Base-by-base conservation (phyloP, 2,797 vertebrate species). In the Sciurus vulgaris region DNA sequence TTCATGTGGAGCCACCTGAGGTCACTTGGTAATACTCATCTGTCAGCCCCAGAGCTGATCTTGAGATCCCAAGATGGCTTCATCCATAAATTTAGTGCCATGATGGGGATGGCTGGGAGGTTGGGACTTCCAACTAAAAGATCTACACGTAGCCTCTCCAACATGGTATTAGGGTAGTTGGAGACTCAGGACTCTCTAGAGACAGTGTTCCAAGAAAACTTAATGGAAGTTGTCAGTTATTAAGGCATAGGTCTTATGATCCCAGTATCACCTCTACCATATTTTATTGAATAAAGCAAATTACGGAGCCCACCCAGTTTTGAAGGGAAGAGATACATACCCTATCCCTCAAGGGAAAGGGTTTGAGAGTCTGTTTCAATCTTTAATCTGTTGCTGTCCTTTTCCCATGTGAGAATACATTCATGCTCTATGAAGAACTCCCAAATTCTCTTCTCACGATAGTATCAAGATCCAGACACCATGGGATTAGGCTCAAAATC, bases 11-110 rank as follows among this genome's bases (percentile, higher is more conserved):
- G 30, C 67, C 38, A 89, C 18, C 2, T 79, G 70, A 73, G 47
- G 28, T 91, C 44, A 82, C 49, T 59, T 73, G 76, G 30, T 73
- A 15, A 24, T 65, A 28, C 49, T 72, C 54, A 67, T 4, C 70
- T 88, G 41, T 67, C 70, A 81, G n/a, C 15, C 41, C 33, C 28
- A 70, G 77, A 93, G 7, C 44, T 93, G 59, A 49, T 65, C n/a
- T 86, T 47, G 44, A 90, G 61, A 44, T 59, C 35, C 35, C 59
- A 92, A 49, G 77, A 85, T 54, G 44, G 47, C 26, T 95, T 96
- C 15, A 56, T 72, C 51, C 35, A 67, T 65, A 93, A 81, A 88
- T 59, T 44, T 74, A 49, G 30, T 22, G 51, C 18, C n/a, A 74
- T 24, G 13, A 28, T 26, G 6, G 54, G 54, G 82, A 72, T 54